Percentiles rank a stretch among this genome's conserved stretches.
These are phyloP conservation scores for Pheosia gnoma DNA, from an alignment of 2,888 invertebrate species.

Conservation along the genomic window DNA sequence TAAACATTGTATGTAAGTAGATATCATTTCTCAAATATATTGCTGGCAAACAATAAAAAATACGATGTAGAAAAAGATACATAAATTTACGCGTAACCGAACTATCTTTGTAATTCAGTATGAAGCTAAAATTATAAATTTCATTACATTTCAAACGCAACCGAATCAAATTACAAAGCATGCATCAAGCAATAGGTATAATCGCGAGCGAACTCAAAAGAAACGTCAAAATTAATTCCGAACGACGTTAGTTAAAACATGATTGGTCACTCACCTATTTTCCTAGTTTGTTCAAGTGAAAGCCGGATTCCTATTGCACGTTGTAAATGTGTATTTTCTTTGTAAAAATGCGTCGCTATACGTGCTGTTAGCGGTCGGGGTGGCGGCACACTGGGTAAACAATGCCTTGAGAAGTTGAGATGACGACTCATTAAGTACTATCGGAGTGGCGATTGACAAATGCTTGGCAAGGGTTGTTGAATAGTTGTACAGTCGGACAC, in stretches of 20 bases:
- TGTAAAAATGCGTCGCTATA: constrained; percentile 25
- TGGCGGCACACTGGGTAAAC: constrained; percentile 36
- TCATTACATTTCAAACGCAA: too few species aligned
- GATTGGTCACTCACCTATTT: constrained; percentile 13
- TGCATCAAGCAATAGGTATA: too few species aligned
- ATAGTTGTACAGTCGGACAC: not conserved
- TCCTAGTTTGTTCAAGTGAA: constrained; percentile 30
- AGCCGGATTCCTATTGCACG: constrained; percentile 41
- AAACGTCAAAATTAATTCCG: too few species aligned
- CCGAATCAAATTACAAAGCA: too few species aligned
- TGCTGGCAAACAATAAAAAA: too few species aligned
- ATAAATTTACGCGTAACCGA: too few species aligned
- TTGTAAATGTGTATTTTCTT: constrained; percentile 24
- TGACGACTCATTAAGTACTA: constrained; percentile 6
- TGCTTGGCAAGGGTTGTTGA: not conserved
- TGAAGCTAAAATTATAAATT: too few species aligned
- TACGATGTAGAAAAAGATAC: too few species aligned
- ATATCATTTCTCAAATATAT: too few species aligned
- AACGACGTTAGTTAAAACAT: not conserved
- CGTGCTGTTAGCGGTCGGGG: constrained; percentile 38
- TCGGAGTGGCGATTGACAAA: constrained; percentile 14
- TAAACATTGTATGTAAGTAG: too few species aligned
- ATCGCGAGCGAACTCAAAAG: too few species aligned
- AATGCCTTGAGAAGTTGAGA: constrained; percentile 24
- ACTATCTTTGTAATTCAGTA: too few species aligned